Conservation (phyloP, 1,140 invertebrate genomes). For the Cydia fagiglandana region DNA sequence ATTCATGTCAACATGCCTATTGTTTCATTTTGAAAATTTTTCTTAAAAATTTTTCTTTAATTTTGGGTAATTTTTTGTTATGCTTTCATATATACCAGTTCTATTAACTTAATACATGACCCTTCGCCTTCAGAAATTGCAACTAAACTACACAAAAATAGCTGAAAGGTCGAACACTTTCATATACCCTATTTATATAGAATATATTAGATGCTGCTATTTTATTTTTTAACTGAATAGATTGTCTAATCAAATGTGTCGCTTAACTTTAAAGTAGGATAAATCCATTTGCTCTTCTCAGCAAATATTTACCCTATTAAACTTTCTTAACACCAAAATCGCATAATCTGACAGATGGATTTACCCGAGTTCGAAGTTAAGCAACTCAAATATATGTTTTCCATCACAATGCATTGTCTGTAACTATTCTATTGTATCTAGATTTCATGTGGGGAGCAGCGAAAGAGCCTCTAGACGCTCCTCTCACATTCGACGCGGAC, state of each 20-base stretch:
- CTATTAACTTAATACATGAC: background rate
- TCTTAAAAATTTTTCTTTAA: too few relatives aligned
- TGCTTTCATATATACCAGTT: too few relatives aligned
- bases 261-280: too few relatives aligned
- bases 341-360: too few relatives aligned
- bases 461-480: conserved; percentile 93
- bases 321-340: too few relatives aligned
- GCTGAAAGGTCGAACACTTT: background rate
- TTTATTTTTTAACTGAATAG: background rate
- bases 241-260: background rate
- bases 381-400: conserved; percentile 34
- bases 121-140: background rate
- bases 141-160: background rate
- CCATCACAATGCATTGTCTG: conserved; percentile 25
- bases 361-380: too few relatives aligned
- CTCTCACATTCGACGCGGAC: conserved; percentile 92
- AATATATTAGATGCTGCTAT: conserved; percentile 1
- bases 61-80: too few relatives aligned
- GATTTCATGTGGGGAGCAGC: conserved; percentile 97
- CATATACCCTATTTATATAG: background rate
- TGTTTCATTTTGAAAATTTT: too few relatives aligned
- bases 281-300: too few relatives aligned
- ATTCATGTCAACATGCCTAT: too few relatives aligned
- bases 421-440: conserved; percentile 46
- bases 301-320: too few relatives aligned